A percentile compares a stretch with the other conserved stretches of the same genome.
phyloP scores from a whole-genome alignment of 2,888 invertebrate genomes.

The Schrankia costaestrigalis region DNA sequence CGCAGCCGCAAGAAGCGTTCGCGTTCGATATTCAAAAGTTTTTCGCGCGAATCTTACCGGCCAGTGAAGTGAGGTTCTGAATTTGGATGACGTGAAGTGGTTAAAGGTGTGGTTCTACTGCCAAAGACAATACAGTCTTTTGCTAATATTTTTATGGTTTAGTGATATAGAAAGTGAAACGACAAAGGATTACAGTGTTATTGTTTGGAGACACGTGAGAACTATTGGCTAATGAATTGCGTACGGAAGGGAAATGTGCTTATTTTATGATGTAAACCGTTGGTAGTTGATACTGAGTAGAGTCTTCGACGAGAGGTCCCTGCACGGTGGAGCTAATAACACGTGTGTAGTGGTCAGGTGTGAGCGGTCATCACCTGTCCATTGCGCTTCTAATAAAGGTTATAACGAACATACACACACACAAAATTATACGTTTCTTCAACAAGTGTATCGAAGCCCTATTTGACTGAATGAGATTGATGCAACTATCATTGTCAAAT shows the following conservation, averaged over 20 bases:
- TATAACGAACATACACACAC: conserved; percentile 7
- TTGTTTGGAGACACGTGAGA: conserved; percentile 46
- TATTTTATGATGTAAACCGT: conserved; percentile 26
- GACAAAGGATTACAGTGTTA: conserved; percentile 61
- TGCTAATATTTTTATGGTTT: conserved; percentile 18
- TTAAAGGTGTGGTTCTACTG: conserved; percentile 21
- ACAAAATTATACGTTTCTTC: no score
- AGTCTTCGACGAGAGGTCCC: neutral
- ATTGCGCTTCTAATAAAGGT: conserved; percentile 21
- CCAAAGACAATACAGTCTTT: neutral
- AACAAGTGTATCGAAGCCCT: no score
- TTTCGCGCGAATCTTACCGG: conserved; percentile 51
- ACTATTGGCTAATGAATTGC: conserved; percentile 35
- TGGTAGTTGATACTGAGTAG: neutral
- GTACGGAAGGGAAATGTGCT: conserved; percentile 31
- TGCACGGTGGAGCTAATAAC: conserved; percentile 12
- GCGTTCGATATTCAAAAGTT: conserved; percentile 52
- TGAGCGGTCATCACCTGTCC: conserved; percentile 21
- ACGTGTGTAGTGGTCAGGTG: conserved; percentile 27
- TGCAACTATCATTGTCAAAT: no score
- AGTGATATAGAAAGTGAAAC: conserved; percentile 51
- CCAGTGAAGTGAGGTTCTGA: conserved; percentile 29
- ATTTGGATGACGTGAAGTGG: conserved; percentile 35
- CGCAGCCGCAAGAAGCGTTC: conserved; percentile 59
- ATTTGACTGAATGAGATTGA: no score